A percentile compares a stretch with the other conserved stretches of the same genome.
These are phyloP conservation scores for Gallinago solitaria DNA, from an alignment of 2,797 vertebrate genomes.

Conservation along the genomic window DNA sequence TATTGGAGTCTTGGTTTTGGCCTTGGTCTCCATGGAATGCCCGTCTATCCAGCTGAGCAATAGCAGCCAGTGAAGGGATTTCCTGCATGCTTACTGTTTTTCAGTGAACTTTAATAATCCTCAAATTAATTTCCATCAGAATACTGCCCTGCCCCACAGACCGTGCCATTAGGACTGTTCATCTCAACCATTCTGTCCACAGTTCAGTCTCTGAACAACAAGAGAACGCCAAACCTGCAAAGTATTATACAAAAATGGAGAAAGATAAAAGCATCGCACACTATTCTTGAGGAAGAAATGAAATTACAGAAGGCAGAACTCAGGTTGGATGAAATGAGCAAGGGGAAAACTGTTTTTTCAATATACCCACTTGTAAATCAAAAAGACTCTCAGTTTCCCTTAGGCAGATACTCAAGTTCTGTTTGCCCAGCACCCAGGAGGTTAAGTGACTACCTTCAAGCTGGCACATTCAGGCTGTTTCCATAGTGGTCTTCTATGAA, in stretches of 20 bases:
- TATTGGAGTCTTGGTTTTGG: neutral
- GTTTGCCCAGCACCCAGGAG: neutral
- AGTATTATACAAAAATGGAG: neutral
- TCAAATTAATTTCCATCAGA: neutral
- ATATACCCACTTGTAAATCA: neutral
- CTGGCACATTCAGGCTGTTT: neutral
- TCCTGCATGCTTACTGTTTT: neutral
- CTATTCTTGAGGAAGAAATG: neutral
- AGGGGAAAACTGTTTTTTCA: neutral
- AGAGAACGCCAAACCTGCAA: neutral
- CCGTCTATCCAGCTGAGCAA: neutral
- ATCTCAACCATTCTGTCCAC: neutral
- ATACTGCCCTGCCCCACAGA: neutral
- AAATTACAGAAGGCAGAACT: neutral
- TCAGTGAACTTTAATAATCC: neutral
- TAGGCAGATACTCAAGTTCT: neutral
- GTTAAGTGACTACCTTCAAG: neutral
- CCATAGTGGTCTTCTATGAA: neutral
- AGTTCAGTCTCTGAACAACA: neutral
- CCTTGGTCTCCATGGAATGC: neutral
- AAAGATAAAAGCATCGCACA: neutral
- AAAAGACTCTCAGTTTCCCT: neutral
- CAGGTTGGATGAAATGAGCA: neutral
- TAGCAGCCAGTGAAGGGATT: neutral
- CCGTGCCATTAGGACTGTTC: neutral